Evolutionary conservation across 2,113 vertebrate genomes (phyloP), one percentile per base, ranked within the genome.

Genomic region (Mellivora capensis): DNA sequence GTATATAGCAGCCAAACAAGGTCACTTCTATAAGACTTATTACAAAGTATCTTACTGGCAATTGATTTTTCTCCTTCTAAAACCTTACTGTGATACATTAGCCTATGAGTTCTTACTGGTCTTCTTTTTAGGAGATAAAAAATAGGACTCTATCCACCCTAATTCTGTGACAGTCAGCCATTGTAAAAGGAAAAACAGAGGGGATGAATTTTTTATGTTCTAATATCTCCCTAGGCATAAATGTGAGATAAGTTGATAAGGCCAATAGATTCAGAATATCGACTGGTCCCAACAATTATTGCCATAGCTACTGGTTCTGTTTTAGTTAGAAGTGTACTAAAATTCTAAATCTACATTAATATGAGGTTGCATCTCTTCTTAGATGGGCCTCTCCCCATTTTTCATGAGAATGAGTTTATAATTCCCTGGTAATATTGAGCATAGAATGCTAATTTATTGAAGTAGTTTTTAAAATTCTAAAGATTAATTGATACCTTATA

Each of bases 11-110:
- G 54, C 47, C 86, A 97, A 97, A 93, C 74, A 96, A 96, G 87
- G 95, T 95, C 86, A 96, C 59, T 76, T 57, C 42, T 87, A 8
- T 88, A 93, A 83, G 86, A 95, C 90, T 91, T 91, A 96, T 96
- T 96, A 83, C 54, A 57, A 94, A 97, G 34, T 81, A 96, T 90
- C 72, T 89, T 96, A 97, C 91, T 85, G 54, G 96, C 54, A 91
- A 96, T 91, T 91, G 59, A 96, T 94, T 98, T 97, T 96, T 97
- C 61, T 91, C 54, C 80, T 80, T 87, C 87, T 92, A 87, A 91
- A 96, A 95, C 87, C 72, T 89, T 95, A 86, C 52, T 74, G 31
- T 97, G 86, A 89, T 93, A 74, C 47, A 95, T 86, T 79, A 95
- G n/a, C 69, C 7, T 84, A 84, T 91, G 42, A 12, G 29, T 42